Percentiles rank a stretch among this genome's conserved stretches.
These are phyloP conservation scores for Eumaeus atala DNA, from an alignment of 1,140 invertebrate species.

Conservation along the genomic window DNA sequence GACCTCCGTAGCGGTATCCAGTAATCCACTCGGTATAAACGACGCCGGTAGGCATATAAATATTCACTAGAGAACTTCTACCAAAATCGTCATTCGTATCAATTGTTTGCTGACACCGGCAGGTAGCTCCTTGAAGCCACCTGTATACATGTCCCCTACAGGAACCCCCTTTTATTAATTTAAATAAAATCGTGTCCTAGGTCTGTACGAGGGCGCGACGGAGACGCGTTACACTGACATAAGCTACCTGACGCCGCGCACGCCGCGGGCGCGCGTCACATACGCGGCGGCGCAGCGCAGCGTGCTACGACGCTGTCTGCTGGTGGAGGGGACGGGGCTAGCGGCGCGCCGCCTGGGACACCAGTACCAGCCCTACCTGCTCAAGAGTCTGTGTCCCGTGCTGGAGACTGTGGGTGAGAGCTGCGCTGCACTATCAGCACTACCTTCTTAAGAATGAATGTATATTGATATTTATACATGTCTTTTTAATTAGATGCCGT, in stretches of 20 bases:
- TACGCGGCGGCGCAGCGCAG: slow-evolving; percentile 75
- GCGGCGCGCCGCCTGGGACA: slow-evolving; percentile 68
- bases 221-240: slow-evolving; percentile 64
- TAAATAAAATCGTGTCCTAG: slow-evolving; percentile 31
- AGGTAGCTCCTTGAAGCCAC: no score
- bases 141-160: no score
- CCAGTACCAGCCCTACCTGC: slow-evolving; percentile 74
- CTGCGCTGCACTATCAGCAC: slow-evolving; percentile 13
- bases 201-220: slow-evolving; percentile 54
- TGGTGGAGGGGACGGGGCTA: slow-evolving; percentile 78
- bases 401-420: slow-evolving; percentile 79
- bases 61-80: no score
- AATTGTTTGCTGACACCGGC: no score
- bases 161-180: no score
- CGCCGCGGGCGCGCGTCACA: slow-evolving; percentile 30
- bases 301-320: slow-evolving; percentile 76
- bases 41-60: no score
- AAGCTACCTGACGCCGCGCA: slow-evolving; percentile 40
- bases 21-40: no score
- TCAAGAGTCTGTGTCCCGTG: slow-evolving; percentile 79
- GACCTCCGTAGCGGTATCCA: no score
- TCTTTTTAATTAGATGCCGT: no score
- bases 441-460: slow-evolving; percentile 78
- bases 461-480: no score
- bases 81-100: no score